Evolutionary conservation across 2,888 invertebrate species (phyloP), one percentile per base, ranked within the genome.

Genomic region (Hypolimnas misippus): DNA sequence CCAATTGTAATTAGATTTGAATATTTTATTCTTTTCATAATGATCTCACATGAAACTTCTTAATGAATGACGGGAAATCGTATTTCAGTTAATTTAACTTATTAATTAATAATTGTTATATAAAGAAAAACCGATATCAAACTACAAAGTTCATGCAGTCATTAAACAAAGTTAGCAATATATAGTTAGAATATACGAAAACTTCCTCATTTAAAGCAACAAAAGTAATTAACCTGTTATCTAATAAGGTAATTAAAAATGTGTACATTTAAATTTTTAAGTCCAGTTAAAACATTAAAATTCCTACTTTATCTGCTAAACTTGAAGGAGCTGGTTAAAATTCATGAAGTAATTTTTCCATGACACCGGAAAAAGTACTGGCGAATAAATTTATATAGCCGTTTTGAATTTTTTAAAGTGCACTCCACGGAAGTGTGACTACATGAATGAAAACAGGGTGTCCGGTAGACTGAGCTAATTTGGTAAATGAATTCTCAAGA

Each of bases 341-440:
- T 67, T 68, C 55, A 69, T 59, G 53, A 69, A 62, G 54, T 64
- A 67, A 61, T 67, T 63, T 67, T 67, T 67, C 64, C 51, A 29
- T 42, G 60, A 65, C 61, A 65, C 62, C 46, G 62, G 61, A 66
- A 67, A 65, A 67, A 61, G 61, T 58, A 66, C 56, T 46, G 46
- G 49, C 49, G 52, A 42, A 58, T 57, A 61, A 63, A 65, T 65
- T 67, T 67, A 61, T 65, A 58, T 46, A 31, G 49, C 33, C 51
- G 16, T 57, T 57, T 56, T 65, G 54, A 66, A 66, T 63, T 54
- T 66, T 59, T 62, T 55, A 65, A 62, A 53, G 49, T 53, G 55
- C 62, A 65, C 65, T 65, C 49, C 33, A 40, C 52, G 51, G 38
- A 58, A 65, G 62, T 44, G 55, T 31, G 31, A 52, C 55, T 38